phyloP scores from a whole-genome alignment of 2,797 vertebrate genomes.

The Decapterus maruadsi region DNA sequence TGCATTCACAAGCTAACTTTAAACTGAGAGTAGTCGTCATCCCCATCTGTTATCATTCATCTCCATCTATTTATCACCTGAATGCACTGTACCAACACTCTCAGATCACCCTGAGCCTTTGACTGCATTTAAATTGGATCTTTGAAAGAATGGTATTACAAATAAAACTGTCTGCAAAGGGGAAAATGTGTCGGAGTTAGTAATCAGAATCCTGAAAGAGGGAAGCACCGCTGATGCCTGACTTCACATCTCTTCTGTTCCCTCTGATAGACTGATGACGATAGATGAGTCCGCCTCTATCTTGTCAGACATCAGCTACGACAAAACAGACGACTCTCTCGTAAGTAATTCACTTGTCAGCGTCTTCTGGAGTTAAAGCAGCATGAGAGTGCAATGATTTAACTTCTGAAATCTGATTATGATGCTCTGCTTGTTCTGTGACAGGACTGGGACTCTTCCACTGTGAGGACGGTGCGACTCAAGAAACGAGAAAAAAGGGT shows the following conservation, averaged over 20 bases:
- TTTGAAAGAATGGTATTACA: background rate
- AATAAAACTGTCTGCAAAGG: background rate
- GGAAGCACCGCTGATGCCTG: background rate
- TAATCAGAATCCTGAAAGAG: too few species aligned
- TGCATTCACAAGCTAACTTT: conserved; percentile 3
- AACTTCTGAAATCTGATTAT: conserved; percentile 12
- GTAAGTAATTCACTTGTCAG: conserved; percentile 79
- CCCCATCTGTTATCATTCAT: background rate
- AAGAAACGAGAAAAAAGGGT: conserved; percentile 97
- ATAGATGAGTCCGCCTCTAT: conserved; percentile 97
- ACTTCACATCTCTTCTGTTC: conserved; percentile 17
- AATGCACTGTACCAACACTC: background rate
- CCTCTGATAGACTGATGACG: conserved; percentile 86
- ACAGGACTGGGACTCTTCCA: conserved; percentile 97
- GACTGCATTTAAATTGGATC: background rate
- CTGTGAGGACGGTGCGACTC: conserved; percentile 89
- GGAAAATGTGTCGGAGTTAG: background rate
- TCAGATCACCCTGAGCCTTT: background rate
- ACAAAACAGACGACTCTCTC: conserved; percentile 96
- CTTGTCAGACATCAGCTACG: conserved; percentile 98
- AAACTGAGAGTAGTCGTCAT: background rate
- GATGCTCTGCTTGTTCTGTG: conserved; percentile 12
- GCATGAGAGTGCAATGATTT: background rate
- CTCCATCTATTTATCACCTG: conserved; percentile 9
- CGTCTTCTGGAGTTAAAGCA: background rate